Base-by-base conservation (phyloP, 2,888 invertebrate genomes). In the Acleris laterana region DNA sequence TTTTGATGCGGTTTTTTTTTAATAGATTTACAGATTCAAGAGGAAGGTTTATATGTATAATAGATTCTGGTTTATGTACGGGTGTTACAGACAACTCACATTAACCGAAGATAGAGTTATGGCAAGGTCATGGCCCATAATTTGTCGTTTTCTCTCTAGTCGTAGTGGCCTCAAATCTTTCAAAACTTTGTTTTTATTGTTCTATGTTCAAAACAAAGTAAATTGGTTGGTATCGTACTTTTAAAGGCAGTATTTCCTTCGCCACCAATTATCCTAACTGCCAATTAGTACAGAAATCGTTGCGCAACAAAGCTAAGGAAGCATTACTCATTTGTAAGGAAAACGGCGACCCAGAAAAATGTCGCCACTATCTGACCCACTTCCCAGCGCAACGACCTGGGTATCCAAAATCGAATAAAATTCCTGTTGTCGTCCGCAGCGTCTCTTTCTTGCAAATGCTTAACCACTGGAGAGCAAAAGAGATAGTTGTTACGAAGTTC, bases 301-400 rank as follows among this genome's bases (percentile, higher is more conserved):
- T 71, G 68, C 70, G 68, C 70, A 74, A 74, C 74, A 38, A 49
- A 55, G 66, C 53, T 48, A 60, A 59, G 58, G 64, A 60, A 65
- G 55, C 65, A 66, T 66, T 66, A 85, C 74, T 88, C 83, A 88
- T 88, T 85, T 78, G 77, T 77, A 78, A 79, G 79, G 76, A 84
- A 88, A 85, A 81, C 80, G 86, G 72, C 83, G 88, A 85, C 88
- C 86, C 79, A 84, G 80, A 87, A 85, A 85, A 84, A 78, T 79
- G 80, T 80, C 82, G 77, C 77, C 81, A 85, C 87, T 87, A 85
- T 88, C 79, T 87, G 90, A 88, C 92, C 91, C 79, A 91, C 77
- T 88, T 90, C 75, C 58, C 79, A 79, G 87, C 80, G 74, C 88
- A 87, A 81, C 83, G 87, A 88, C 86, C 87, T 53, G 49, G 55